Evolutionary conservation across 2,797 vertebrate species (phyloP).

Genomic region (Crocodylus rhombifer): DNA sequence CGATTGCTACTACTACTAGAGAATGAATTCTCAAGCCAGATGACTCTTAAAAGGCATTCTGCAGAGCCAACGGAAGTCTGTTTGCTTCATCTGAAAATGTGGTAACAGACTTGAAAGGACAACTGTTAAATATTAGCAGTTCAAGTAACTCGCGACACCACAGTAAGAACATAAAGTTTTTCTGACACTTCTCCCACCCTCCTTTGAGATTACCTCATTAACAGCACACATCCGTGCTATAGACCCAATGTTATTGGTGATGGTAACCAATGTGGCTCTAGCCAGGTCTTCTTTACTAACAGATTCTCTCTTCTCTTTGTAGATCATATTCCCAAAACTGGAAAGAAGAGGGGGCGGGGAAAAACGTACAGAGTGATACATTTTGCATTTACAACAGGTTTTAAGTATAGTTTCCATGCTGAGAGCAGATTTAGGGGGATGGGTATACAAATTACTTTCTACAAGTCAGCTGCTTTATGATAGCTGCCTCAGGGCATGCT

Average conservation of each 20-base stretch:
- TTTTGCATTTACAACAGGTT: neutral
- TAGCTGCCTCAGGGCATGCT: too few relatives aligned
- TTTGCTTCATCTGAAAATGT: neutral
- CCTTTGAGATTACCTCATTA: constrained; percentile 85
- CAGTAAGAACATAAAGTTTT: accelerated
- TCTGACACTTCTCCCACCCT: neutral
- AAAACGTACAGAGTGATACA: neutral
- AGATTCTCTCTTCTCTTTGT: constrained; percentile 89
- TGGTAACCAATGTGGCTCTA: constrained; percentile 90
- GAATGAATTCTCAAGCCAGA: neutral
- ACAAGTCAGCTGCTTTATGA: too few relatives aligned
- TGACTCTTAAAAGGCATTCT: neutral
- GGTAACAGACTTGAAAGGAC: neutral
- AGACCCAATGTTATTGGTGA: constrained; percentile 92
- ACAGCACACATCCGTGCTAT: constrained; percentile 92
- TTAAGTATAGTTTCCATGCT: neutral
- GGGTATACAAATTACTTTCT: too few relatives aligned
- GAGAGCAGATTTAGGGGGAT: too few relatives aligned
- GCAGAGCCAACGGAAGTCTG: neutral
- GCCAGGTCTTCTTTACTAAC: constrained; percentile 93
- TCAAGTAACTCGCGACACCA: neutral
- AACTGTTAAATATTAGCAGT: neutral
- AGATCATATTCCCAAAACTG: constrained; percentile 93
- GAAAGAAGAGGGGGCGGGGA: neutral
- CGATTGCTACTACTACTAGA: neutral